Percentiles rank a stretch among this genome's conserved stretches.
phyloP scores from a whole-genome alignment of 2,888 invertebrate species.

The Herminia tarsipennalis region DNA sequence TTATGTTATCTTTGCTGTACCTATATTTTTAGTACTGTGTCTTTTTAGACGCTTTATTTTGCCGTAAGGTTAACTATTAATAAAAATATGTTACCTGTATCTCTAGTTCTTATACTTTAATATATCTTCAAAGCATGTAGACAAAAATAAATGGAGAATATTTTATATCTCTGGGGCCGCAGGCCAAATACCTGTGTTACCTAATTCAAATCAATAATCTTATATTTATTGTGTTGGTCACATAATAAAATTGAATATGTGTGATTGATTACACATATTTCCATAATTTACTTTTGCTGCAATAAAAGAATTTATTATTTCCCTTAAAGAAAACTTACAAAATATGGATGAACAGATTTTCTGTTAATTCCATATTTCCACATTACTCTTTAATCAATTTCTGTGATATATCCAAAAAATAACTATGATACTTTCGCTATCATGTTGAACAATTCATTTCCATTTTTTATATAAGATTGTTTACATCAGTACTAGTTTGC shows the following conservation, averaged over 20 bases:
- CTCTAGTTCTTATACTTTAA: conserved; percentile 31
- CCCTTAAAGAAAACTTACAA: conserved; percentile 1
- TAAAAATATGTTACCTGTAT: conserved; percentile 49
- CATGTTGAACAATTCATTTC: too few species aligned
- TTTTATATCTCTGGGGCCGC: conserved; percentile 24
- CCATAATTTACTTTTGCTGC: conserved; percentile 10
- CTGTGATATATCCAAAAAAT: neutral
- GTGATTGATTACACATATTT: neutral
- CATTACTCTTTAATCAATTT: neutral
- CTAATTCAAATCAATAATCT: conserved; percentile 15
- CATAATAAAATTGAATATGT: neutral
- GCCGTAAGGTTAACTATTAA: conserved; percentile 21
- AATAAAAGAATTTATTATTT: conserved; percentile 19
- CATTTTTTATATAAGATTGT: too few species aligned
- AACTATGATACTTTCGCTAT: neutral
- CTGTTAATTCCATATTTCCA: neutral
- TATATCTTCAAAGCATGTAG: conserved; percentile 41
- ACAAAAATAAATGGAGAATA: conserved; percentile 26
- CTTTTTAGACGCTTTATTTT: neutral
- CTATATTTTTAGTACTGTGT: neutral
- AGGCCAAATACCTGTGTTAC: conserved; percentile 28
- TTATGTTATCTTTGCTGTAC: neutral
- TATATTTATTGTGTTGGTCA: neutral
- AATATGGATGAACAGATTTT: neutral
- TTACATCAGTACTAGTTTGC: too few species aligned